Base-by-base conservation (phyloP, 2,797 vertebrate genomes). In the Chanos chanos region DNA sequence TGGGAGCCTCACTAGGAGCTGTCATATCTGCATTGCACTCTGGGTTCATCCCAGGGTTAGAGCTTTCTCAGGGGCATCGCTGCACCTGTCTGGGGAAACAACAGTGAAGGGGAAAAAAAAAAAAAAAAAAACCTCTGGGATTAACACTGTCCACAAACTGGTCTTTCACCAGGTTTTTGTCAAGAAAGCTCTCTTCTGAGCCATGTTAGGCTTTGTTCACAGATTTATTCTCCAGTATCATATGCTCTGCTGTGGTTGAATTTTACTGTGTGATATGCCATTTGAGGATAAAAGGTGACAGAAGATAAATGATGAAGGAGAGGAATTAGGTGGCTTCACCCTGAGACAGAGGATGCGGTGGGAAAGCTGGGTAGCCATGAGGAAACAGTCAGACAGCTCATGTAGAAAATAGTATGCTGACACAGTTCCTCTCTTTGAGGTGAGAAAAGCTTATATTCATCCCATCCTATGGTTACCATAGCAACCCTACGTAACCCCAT, bases 1-100 rank as follows among this genome's bases (percentile, higher is more conserved):
- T 76, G 75, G 83, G 77, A 80, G 72, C 64, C 66, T 66, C 68
- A 73, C 74, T 73, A 79, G 72, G 74, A 80, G 80, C 83, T 88
- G 84, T 86, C 87, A 86, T 86, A 80, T 85, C 74, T 77, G 77
- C 82, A 81, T 74, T 78, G 74, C 71, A 52, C 72, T 70, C 76
- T 1, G 55, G 78, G 87, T 89, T 89, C 86, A 89, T 53, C 22
- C 49, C 6, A 71, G 85, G 87, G 86, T 87, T 71, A 84, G 53
- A 22, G 55, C 77, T 79, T 86, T 88, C 85, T 87, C 85, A 86
- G 68, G 81, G 82, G 85, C 82, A 43, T 53, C 63, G 66, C 54
- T 74, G 68, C 82, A 85, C 73, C 79, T 77, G 70, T 71, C 70
- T 76, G 75, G 77, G 19, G 67, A 74, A 40, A 79, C 68, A 75